These are phyloP conservation scores for Gryllus bimaculatus DNA, from an alignment of 1,140 invertebrate genomes.

Conservation along the genomic window DNA sequence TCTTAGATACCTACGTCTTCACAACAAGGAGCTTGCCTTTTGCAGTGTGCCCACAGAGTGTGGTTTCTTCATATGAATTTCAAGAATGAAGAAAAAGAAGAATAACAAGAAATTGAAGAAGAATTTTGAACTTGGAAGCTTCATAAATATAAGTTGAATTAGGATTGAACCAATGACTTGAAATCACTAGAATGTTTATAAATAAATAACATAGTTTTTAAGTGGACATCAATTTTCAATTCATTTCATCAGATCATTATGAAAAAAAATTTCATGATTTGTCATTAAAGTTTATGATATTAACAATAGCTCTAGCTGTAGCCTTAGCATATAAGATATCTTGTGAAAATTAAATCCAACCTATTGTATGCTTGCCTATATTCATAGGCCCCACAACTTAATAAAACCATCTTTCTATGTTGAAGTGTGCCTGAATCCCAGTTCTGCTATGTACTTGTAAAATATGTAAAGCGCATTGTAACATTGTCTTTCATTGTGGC, in stretches of 20 bases:
- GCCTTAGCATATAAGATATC: background rate
- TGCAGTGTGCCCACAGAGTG: background rate
- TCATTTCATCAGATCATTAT: background rate
- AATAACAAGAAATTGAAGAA: background rate
- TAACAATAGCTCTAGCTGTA: constrained; percentile 1
- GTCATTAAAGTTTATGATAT: constrained; percentile 1
- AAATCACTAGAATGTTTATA: constrained; percentile 1
- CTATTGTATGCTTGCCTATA: background rate
- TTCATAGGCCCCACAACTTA: constrained; percentile 1
- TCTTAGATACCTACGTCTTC: constrained; percentile 1
- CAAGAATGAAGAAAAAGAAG: background rate
- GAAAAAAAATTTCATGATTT: background rate
- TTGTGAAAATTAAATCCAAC: constrained; percentile 5
- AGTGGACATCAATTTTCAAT: constrained; percentile 1
- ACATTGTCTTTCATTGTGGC: background rate
- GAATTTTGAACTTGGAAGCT: background rate
- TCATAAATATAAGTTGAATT: background rate
- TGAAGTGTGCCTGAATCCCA: background rate
- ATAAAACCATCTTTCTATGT: constrained; percentile 5
- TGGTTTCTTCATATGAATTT: background rate
- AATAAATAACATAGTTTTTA: constrained; percentile 6
- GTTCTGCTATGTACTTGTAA: background rate
- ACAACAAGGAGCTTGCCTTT: constrained; percentile 3
- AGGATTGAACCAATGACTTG: background rate
- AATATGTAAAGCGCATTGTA: background rate